Base-by-base conservation (phyloP, 2,113 vertebrate genomes). In the Alaudala cheleensis region DNA sequence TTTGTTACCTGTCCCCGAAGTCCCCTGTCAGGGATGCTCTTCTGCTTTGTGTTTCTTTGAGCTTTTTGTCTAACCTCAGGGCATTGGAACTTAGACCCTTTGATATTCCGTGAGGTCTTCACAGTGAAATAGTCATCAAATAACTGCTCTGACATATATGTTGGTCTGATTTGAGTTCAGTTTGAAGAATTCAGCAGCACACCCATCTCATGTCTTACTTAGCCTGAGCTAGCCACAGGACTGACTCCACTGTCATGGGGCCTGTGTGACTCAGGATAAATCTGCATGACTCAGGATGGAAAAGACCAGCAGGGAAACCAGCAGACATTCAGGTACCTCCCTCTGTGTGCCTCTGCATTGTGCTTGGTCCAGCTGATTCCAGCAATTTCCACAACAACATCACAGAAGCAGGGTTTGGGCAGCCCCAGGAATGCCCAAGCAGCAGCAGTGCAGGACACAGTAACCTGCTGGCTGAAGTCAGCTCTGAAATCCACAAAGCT, bases 1-100 rank as follows among this genome's bases (percentile, higher is more conserved):
- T 74, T 62, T 77, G 29, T 66, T 88, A 90, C 81, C 71, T 86
- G 50, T 86, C 90, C 87, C 92, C 0, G 0, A 90, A 92, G 74
- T 83, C 34, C 56, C 77, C 92, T 90, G 58, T 71, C 92, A 92
- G 47, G 18, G 42, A 77, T 83, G 42, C 62, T 91, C 93, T 90
- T 83, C 79, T 88, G 58, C 74, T 70, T 85, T 80, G 29, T 70
- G 42, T 56, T 91, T 85, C 83, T 89, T 91, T 90, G 88, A 96
- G 92, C 70, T 61, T 85, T 95, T 92, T 93, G 93, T 93, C 74
- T 95, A 82, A 96, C 90, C 93, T 95, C 74, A 49, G 89, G 91
- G 87, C 90, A 92, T 28, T 51, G 79, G 62, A 92, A 92, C 56
- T 86, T 73, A 54, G 13, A 56, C 10, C 29, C 85, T 95, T 96